These are phyloP conservation scores for Alauda arvensis DNA, from an alignment of 2,797 vertebrate genomes.

Conservation along the genomic window DNA sequence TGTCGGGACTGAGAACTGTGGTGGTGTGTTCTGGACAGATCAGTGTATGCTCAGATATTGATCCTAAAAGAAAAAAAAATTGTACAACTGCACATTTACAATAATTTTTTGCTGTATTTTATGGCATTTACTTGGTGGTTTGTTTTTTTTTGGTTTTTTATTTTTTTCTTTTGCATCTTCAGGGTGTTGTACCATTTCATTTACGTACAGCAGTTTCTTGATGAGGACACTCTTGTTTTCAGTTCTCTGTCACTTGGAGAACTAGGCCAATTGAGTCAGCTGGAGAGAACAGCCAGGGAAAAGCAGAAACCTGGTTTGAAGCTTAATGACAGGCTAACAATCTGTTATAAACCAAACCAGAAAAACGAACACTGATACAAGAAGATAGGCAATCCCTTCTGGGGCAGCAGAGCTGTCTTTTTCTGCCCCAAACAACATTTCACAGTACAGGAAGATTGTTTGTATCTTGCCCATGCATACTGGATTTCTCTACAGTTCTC, in stretches of 20 bases:
- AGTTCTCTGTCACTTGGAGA: neutral
- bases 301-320: neutral
- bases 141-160: neutral
- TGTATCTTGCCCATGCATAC: neutral
- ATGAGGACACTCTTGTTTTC: neutral
- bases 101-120: neutral
- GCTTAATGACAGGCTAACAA: neutral
- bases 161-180: neutral
- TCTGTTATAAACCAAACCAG: neutral
- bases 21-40: neutral
- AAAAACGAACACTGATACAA: neutral
- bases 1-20: neutral
- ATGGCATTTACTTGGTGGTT: neutral
- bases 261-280: neutral
- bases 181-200: fast-evolving
- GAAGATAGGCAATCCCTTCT: neutral
- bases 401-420: neutral
- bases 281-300: neutral
- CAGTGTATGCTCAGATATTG: neutral
- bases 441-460: neutral
- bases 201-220: neutral
- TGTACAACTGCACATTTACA: neutral
- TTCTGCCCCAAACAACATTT: neutral
- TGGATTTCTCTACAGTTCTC: neutral
- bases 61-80: neutral